Base-by-base conservation (phyloP, 2,888 invertebrate species). In the Ganaspis brasiliensis region DNA sequence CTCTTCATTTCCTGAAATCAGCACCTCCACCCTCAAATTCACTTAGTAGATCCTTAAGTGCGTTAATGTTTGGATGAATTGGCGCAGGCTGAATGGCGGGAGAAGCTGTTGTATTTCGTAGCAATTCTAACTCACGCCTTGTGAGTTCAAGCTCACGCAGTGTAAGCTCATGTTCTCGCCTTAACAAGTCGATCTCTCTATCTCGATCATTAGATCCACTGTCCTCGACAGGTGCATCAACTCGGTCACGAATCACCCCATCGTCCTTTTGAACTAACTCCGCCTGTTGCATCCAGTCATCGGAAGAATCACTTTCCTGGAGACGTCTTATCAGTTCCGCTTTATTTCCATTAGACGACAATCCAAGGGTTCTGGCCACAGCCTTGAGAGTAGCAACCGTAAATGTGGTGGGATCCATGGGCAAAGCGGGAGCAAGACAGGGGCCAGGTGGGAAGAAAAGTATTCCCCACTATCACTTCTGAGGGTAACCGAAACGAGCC, bases 21-120 rank as follows among this genome's bases (percentile, higher is more conserved):
- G 59, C 8, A 8, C 31, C 59, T 12, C 21, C 31, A 26, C 59
- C 59, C 0, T 24, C 24, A 8, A 59, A 59, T 14, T 59, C 26
- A n/a, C 59, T 59, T 16, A 59, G n/a, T 3, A 59, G 31, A 21
- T 59, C 59, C 59, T 59, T 59, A 12, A 59, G n/a, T 6, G 59
- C 4, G 8, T 21, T 19, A 8, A 59, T 31, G 4, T 31, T 24
- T 5, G 24, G 2, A 14, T 59, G 4, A 19, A n/a, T n/a, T n/a
- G n/a, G n/a, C n/a, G n/a, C n/a, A n/a, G n/a, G n/a, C n/a, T n/a
- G n/a, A n/a, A n/a, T n/a, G n/a, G n/a, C n/a, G 4, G 59, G 12
- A 16, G 57, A 2, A 26, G 6, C 31, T 31, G 57, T 2, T 31
- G 31, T 31, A n/a, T n/a, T n/a, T 4, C 31, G 31, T 31, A 31